Percentiles rank a stretch among this genome's conserved stretches.
These are phyloP conservation scores for Bembecia ichneumoniformis DNA, from an alignment of 2,888 invertebrate genomes.

Conservation along the genomic window DNA sequence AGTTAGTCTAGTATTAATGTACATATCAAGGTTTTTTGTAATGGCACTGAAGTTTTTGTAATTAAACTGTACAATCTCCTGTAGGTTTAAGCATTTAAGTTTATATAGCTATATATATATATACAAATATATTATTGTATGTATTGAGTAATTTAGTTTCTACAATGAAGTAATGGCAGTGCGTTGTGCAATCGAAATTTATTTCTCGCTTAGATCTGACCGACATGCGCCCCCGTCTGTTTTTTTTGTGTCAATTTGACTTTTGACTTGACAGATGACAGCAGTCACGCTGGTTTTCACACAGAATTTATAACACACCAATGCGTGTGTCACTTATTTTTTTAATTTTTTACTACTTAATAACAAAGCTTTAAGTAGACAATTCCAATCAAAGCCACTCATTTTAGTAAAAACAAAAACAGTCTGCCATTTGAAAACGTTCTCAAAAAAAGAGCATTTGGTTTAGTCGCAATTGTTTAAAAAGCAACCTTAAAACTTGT, in stretches of 20 bases:
- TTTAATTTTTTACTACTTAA: no score
- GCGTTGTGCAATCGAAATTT: conserved; percentile 46
- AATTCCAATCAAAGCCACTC: no score
- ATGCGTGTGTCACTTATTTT: no score
- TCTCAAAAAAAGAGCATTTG: no score
- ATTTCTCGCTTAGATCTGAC: conserved; percentile 27
- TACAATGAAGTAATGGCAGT: conserved; percentile 25
- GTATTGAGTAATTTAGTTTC: conserved; percentile 10
- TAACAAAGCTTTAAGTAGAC: no score
- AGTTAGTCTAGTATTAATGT: conserved; percentile 39
- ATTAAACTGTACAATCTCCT: conserved; percentile 34
- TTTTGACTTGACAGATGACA: no score
- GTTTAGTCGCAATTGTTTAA: no score
- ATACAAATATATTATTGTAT: conserved; percentile 6
- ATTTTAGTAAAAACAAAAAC: no score
- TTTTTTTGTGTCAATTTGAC: no score
- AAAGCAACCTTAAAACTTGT: no score
- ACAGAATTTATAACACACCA: background rate
- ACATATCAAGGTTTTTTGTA: conserved; percentile 61
- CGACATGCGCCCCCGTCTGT: background rate
- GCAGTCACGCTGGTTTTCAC: conserved; percentile 3
- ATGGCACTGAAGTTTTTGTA: conserved; percentile 36
- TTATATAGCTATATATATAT: conserved; percentile 10
- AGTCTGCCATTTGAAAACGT: no score
- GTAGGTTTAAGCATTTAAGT: conserved; percentile 48